Evolutionary conservation across 2,888 invertebrate genomes (phyloP), one percentile per base, ranked within the genome.

Genomic region (Agonopterix alstromeriana): DNA sequence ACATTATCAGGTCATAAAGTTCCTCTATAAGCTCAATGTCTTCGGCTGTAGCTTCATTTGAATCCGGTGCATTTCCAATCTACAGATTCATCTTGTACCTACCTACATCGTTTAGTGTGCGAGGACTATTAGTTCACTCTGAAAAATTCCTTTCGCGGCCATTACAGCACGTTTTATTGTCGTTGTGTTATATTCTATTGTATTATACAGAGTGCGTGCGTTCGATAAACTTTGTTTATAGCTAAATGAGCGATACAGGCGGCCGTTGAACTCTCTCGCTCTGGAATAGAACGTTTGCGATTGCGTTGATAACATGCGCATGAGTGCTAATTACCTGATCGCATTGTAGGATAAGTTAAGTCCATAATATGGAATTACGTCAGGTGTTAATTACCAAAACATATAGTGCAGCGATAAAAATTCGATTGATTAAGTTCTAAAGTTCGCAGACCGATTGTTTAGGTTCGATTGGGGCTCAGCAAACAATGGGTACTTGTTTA

Each of bases 221-320:
- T 82, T 80, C 84, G 82, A 84, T 86, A 86, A 84, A 84, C 82
- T 80, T 83, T 85, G 84, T 83, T 84, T 84, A 79, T 78, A 73
- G 80, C 79, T 77, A 84, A 84, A 84, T 78, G 83, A 79, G 80
- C 82, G 82, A 81, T 82, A 82, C 72, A 62, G 61, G 62, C 85
- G 74, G 10, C 61, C 79, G 65, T 77, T 77, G 81, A 82, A 79
- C 82, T 60, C 65, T 59, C 81, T 60, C 65, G 60, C 66, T 65
- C 73, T 77, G 70, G 73, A 77, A 78, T 73, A 73, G 69, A 72
- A 67, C 65, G 73, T 70, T 64, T 55, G 10, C 74, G 77, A 81
- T 77, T 67, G 71, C 62, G 63, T 57, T 66, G 77, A 77, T 77
- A 74, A 53, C 60, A 52, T 53, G 62, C 65, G 9, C 38, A 27